A percentile compares a stretch with the other conserved stretches of the same genome.
Evolutionary conservation across 92 coral and sea anemone species (phyloP).

Genomic region (Epizoanthus rinbou): DNA sequence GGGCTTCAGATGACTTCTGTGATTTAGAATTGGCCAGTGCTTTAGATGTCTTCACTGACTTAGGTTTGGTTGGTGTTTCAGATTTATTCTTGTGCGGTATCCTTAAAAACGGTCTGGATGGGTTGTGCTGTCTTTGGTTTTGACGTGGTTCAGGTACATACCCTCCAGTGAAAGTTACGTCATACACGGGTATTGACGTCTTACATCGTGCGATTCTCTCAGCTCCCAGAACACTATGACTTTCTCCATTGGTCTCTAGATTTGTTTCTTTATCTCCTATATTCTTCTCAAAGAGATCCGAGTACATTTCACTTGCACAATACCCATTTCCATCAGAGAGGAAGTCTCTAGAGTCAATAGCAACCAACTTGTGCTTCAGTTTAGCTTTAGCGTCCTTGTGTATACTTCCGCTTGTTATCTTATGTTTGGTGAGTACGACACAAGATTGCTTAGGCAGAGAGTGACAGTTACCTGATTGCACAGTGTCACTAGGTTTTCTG

Average conservation of each 20-base stretch:
- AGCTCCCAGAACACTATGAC: neutral
- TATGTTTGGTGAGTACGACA: neutral
- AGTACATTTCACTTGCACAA: neutral
- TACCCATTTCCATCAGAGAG: neutral
- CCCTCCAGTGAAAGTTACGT: neutral
- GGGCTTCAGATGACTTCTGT: no score
- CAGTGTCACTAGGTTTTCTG: neutral
- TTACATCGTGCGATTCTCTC: no score
- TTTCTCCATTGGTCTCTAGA: conserved; percentile 1
- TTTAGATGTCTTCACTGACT: no score
- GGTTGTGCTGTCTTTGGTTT: neutral
- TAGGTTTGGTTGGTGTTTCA: neutral
- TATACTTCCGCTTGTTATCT: neutral
- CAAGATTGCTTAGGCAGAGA: neutral
- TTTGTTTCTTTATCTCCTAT: neutral
- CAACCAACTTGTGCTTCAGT: neutral
- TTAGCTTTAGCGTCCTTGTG: neutral
- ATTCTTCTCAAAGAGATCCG: neutral
- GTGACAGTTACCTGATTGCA: neutral
- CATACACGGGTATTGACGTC: neutral
- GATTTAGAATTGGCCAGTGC: no score
- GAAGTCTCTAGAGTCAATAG: neutral
- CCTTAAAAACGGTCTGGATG: neutral
- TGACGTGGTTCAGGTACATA: neutral
- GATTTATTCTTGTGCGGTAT: neutral